Base-by-base conservation (phyloP, 92 coral and sea anemone species). In the Zoanthus sansibaricus region DNA sequence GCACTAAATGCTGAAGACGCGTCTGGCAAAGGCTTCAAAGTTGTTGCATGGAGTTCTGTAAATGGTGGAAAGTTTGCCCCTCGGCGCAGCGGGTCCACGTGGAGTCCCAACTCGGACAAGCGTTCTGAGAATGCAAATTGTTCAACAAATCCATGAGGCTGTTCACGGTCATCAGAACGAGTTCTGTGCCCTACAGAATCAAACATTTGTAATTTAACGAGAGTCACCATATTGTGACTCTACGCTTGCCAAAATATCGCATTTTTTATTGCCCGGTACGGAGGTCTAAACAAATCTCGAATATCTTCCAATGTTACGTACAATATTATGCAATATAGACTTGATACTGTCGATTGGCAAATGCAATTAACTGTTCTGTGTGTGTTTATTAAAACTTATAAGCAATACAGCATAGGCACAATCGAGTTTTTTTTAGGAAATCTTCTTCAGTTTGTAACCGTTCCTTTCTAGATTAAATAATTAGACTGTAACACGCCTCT, bases 91-190 rank as follows among this genome's bases (percentile, higher is more conserved):
- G 95, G 93, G 9, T 94, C 98, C 78, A 75, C 78, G 32, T 78
- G 84, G 32, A 94, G 86, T 11, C 98, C 98, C 11, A 96, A 82
- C 88, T 96, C 98, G 14, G 95, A 91, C 55, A 95, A 88, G 55
- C 96, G 95, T 71, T 97, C 99, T 37, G 94, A 92, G 87, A 92
- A 95, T 62, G 95, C 98, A 86, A 92, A 97, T 76, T 95, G 94
- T 54, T 97, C 99, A 87, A 69, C 74, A 69, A 92, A 97, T 37
- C 95, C 92, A 91, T 95, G 98, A 77, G 92, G 94, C 80, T 92
- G 95, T 52, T 97, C 99, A 79, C 99, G 91, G 56, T 97, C 99
- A 44, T 97, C 99, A 87, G 95, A 92, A 72, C 99, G 95, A 51
- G 99, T 94, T 78, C 99, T 90, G 91, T 97, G 99, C 73, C 99